Evolutionary conservation across 2,113 vertebrate species (phyloP), one percentile per base, ranked within the genome.

Genomic region (Ginglymostoma cirratum): DNA sequence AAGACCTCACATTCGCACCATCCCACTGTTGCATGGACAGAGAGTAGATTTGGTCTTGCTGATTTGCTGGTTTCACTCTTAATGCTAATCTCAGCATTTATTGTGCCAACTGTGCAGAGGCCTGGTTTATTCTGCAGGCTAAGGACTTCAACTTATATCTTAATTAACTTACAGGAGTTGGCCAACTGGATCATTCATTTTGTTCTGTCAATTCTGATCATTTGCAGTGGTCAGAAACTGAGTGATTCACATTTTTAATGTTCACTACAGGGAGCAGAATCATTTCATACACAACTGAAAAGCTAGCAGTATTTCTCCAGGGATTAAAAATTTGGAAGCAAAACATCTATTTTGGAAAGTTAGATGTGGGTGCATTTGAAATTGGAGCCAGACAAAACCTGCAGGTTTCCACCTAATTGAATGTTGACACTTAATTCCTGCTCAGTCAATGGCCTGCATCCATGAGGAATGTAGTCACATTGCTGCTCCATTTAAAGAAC

Each of bases 41-140:
- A 34, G 38, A 42, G n/a, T 17, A 15, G 78, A 5, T 34, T 65
- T 65, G 89, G 17, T 65, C 17, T 66, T 92, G 89, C 89, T 65
- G 61, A 92, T 5, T 66, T 92, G 61, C 55, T 38, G 30, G 15
- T n/a, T 92, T n/a, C n/a, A n/a, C 7, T n/a, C 38, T 2, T n/a
- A 66, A 65, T 92, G 89, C 89, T 92, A 12, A 66, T 65, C 55
- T 92, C 89, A 92, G 89, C 34, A 38, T 38, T 92, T 92, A n/a
- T n/a, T 2, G 17, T 92, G 55, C 89, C 55, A 92, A 92, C 30
- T 66, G 89, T 92, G 55, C 55, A n/a, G 12, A 65, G 14, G 65
- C 66, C 89, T 92, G 89, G 17, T 65, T 89, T 89, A 89, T 89
- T 61, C 48, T 30, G 23, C 86, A 89, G 17, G 83, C 6, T 90